Evolutionary conservation across 2,888 invertebrate species (phyloP).

Genomic region (Drosophila kanekoi): DNA sequence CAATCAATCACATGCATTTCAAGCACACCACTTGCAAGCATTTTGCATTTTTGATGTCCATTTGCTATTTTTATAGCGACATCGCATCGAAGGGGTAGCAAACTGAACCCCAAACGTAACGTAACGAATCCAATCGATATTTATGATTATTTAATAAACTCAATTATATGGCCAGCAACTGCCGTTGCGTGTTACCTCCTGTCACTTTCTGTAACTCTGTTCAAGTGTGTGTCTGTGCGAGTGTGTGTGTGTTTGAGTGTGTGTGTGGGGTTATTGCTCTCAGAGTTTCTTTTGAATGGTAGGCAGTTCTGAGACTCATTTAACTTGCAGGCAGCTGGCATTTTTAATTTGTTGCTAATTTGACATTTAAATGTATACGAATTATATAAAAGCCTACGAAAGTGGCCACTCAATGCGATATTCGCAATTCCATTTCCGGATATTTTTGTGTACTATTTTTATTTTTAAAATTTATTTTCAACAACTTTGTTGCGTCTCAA

Average conservation of each 20-base stretch:
- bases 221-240: conserved; percentile 1
- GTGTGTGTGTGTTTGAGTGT: too few species aligned
- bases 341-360: conserved; percentile 74
- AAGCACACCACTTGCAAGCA: conserved; percentile 39
- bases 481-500: conserved; percentile 26
- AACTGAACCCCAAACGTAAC: conserved; percentile 16
- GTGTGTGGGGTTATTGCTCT: conserved; percentile 58
- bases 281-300: conserved; percentile 34
- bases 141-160: conserved; percentile 79
- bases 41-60: conserved; percentile 62
- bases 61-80: conserved; percentile 41
- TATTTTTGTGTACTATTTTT: conserved; percentile 1
- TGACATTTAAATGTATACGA: conserved; percentile 62
- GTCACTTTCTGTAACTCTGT: conserved; percentile 2
- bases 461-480: neutral
- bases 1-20: conserved; percentile 51
- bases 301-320: conserved; percentile 18
- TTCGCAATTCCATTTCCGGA: conserved; percentile 12
- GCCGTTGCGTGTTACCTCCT: conserved; percentile 19
- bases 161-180: conserved; percentile 60
- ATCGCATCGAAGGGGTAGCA: conserved; percentile 2
- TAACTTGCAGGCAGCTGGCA: conserved; percentile 53
- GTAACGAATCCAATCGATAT: conserved; percentile 67
- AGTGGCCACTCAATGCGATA: conserved; percentile 35
- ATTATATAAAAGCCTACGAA: conserved; percentile 42